Percentiles rank a stretch among this genome's conserved stretches.
phyloP scores from a whole-genome alignment of 2,797 vertebrate genomes.

The Pagetopsis macropterus region DNA sequence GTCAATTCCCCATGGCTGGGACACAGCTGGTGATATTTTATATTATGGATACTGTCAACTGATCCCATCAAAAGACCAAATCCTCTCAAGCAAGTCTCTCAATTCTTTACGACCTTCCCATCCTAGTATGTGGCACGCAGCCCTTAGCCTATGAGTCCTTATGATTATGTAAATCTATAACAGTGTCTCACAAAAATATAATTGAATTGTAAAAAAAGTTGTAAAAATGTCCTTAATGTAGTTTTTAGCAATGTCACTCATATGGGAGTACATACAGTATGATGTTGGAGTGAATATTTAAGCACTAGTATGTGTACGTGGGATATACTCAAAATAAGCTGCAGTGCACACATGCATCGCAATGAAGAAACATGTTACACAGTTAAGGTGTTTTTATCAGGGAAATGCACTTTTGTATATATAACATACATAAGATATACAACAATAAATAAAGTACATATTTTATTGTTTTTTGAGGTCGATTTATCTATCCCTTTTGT shows the following conservation, averaged over 20 bases:
- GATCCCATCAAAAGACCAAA: conserved; percentile 6
- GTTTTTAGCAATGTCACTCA: background rate
- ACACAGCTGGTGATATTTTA: background rate
- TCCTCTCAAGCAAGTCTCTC: too few species aligned
- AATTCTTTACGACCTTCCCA: background rate
- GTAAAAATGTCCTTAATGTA: background rate
- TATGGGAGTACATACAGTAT: background rate
- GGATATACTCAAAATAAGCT: conserved; percentile 1
- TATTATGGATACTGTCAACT: conserved; percentile 1
- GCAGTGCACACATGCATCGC: conserved; percentile 8
- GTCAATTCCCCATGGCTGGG: background rate
- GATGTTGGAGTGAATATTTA: background rate
- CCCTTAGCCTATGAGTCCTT: background rate
- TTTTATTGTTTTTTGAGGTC: background rate
- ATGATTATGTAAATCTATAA: background rate
- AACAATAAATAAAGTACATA: background rate
- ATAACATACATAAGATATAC: too few species aligned
- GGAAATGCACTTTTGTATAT: too few species aligned
- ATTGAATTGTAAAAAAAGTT: background rate
- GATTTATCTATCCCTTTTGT: conserved; percentile 25
- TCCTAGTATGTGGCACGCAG: background rate
- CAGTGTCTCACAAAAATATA: background rate
- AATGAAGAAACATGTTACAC: background rate
- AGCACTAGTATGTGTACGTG: background rate
- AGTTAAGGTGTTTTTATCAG: background rate